Base-by-base conservation (phyloP, 2,888 invertebrate genomes). In the Uloborus plumipes region DNA sequence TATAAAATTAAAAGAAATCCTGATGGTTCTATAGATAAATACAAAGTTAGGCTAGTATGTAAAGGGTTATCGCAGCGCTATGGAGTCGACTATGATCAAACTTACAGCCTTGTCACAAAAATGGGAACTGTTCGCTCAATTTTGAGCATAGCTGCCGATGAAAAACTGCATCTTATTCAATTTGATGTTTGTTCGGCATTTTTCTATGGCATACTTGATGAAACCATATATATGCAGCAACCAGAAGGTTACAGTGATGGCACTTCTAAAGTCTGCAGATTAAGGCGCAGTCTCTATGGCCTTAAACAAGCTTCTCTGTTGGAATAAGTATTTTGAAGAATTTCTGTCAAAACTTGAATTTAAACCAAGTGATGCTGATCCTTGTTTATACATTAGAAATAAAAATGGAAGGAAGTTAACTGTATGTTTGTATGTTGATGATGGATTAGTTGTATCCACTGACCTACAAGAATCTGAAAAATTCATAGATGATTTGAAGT, bases 221-320 rank as follows among this genome's bases (percentile, higher is more conserved):
- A 72, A 26, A 39, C 59, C 0, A 72, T 72, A 4, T 62, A 61
- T 31, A 51, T 50, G 26, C 9, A 83, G 55, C 77, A 75, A 31
- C 77, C 81, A 39, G 18, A 72, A 55, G 77, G 77, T 6, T 85
- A 67, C 31, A 70, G 26, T 4, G 67, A 75, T 51, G 61, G 65
- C 2, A 50, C 65, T 14, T 70, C 62, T 18, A 62, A 62, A 26
- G 75, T 80, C 18, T 84, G 84, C 58, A 65, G 65, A 50, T 64
- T 86, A 2, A 62, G 65, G 39, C 18, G 58, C 31, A 62, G 51
- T 15, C 22, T 85, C 13, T 85, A 81, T 84, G 84, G 81, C 15
- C 73, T 85, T 13, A 67, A 69, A 50, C 84, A 85, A 69, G 72
- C 85, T 22, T 58, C 84, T 20, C 11, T 77, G 71, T 14, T 84